These are phyloP conservation scores for Eulemur rubriventer DNA, from an alignment of 2,797 vertebrate genomes.

Conservation along the genomic window DNA sequence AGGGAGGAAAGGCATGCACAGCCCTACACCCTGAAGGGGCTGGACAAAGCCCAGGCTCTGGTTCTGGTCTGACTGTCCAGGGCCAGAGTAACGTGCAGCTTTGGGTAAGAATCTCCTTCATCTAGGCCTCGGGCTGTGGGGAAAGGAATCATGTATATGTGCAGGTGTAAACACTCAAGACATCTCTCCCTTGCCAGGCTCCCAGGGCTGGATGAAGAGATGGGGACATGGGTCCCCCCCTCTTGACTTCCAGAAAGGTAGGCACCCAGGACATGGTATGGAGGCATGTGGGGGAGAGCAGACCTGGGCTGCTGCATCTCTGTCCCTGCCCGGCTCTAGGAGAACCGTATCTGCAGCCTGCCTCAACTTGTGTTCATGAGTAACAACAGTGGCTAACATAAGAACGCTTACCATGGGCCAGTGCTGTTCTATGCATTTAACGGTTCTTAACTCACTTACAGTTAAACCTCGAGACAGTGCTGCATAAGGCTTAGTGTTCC, in stretches of 20 bases:
- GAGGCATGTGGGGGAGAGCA: neutral
- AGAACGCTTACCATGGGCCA: neutral
- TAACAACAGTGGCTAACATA: neutral
- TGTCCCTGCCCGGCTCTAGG: neutral
- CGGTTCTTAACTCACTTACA: constrained; percentile 31
- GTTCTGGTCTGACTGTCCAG: neutral
- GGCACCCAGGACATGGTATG: neutral
- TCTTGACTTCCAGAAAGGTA: neutral
- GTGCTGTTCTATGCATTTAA: neutral
- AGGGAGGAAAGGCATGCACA: neutral
- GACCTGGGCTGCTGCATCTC: neutral
- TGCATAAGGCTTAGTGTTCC: neutral
- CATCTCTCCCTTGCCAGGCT: neutral
- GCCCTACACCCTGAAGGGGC: neutral
- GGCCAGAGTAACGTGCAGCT: neutral
- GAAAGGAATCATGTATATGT: neutral
- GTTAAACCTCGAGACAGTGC: neutral
- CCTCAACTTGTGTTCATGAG: neutral
- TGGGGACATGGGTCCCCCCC: neutral
- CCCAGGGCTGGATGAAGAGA: neutral
- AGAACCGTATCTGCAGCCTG: neutral
- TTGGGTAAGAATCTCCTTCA: neutral
- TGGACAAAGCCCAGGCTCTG: neutral
- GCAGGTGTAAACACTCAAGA: neutral
- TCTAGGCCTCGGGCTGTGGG: neutral